A percentile compares a stretch with the other conserved stretches of the same genome.
These are phyloP conservation scores for Pachliopta kotzebuea DNA, from an alignment of 2,888 invertebrate genomes.

Conservation along the genomic window DNA sequence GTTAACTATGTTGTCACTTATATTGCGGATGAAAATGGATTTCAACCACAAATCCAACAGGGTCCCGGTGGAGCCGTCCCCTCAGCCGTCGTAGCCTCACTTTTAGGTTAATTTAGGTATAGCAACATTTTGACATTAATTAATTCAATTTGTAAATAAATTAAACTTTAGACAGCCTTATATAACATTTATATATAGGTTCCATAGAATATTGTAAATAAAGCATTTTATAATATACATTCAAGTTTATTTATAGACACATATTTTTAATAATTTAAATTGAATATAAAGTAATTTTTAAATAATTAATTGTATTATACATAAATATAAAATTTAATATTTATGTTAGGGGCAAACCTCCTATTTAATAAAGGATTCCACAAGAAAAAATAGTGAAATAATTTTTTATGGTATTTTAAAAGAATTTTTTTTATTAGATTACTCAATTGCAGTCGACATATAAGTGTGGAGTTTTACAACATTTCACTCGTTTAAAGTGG, in stretches of 20 bases:
- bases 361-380: no score
- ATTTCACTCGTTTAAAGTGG: neutral
- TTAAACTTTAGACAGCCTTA: slow-evolving; percentile 47
- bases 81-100: slow-evolving; percentile 58
- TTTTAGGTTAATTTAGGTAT: slow-evolving; percentile 50
- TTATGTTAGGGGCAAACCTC: no score
- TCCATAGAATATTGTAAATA: slow-evolving; percentile 40
- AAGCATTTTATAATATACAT: slow-evolving; percentile 29
- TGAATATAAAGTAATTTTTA: no score
- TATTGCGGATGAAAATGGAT: slow-evolving; percentile 77
- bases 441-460: no score
- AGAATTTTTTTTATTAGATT: no score
- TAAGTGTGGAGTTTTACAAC: neutral
- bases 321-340: no score
- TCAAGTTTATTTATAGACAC: slow-evolving; percentile 12
- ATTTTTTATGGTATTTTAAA: no score
- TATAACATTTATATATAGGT: slow-evolving; percentile 74
- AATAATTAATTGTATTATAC: no score
- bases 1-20: slow-evolving; percentile 81
- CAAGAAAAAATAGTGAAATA: no score
- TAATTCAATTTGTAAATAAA: slow-evolving; percentile 36
- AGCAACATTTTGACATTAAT: slow-evolving; percentile 12
- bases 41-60: slow-evolving; percentile 70
- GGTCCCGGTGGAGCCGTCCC: slow-evolving; percentile 63
- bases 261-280: no score